Base-by-base conservation (phyloP, 2,797 vertebrate species). In the Crax fasciolata region DNA sequence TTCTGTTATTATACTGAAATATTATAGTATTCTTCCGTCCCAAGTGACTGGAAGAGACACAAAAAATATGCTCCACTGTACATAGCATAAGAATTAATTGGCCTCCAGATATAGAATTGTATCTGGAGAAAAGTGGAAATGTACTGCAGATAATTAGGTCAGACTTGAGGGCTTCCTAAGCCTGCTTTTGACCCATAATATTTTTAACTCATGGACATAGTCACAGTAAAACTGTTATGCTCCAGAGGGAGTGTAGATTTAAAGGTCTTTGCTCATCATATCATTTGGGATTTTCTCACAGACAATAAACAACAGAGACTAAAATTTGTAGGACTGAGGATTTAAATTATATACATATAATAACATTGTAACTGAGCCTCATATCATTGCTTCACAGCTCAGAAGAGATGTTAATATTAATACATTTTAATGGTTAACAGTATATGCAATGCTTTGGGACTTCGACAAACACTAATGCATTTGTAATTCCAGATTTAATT, bases 11-110 rank as follows among this genome's bases (percentile, higher is more conserved):
- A 57, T 54, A 85, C 21, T 77, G 52, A 92, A 95, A 94, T 82
- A 72, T 70, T 87, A 70, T 11, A 84, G 62, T 59, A 75, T 67
- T 76, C 43, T 81, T 78, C 80, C 82, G 44, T 87, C 81, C 65
- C 38, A 87, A 35, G 73, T 57, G 84, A 81, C 51, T 91, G 78
- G 39, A 67, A 72, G 44, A 92, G 82, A 86, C 66, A 91, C 49
- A 94, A 77, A 96, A 35, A 93, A 88, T 59, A 82, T 63, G 25
- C 20, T 92, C 23, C 9, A 24, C 30, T 86, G 51, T 93, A 92
- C 55, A 80, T 35, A 92, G 48, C 2, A 1, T 71, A 35, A 90
- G 91, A 94, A 94, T 68, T 96, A 96, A 96, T 93, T 96, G 87
- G 48, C 55, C 80, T 94, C 71, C 70, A 92, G 93, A 85, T 84